Evolutionary conservation across 2,888 invertebrate genomes (phyloP).

Genomic region (Plemyria rubiginata): DNA sequence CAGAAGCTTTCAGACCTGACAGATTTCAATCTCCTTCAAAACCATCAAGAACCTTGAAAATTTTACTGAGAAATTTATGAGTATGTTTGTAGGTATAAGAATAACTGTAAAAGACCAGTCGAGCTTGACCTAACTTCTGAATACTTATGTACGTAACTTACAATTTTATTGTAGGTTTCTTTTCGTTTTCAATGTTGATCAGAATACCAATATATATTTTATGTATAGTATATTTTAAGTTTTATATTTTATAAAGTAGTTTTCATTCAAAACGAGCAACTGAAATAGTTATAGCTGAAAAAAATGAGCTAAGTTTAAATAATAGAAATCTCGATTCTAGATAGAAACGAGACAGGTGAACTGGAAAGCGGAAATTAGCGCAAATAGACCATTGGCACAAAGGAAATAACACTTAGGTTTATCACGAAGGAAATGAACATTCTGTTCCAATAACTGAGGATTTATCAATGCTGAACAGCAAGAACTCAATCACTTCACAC

Average conservation of each 20-base stretch:
- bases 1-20: background rate
- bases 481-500: background rate
- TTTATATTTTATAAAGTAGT: background rate
- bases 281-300: background rate
- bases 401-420: slow-evolving; percentile 63
- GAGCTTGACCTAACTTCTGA: background rate
- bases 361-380: slow-evolving; percentile 65
- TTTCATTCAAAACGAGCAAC: background rate
- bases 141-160: too few species aligned
- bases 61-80: background rate
- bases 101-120: background rate
- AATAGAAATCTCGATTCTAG: slow-evolving; percentile 48
- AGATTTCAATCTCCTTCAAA: background rate
- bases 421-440: slow-evolving; percentile 47
- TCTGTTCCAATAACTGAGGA: slow-evolving; percentile 16
- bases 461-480: slow-evolving; percentile 10
- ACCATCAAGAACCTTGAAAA: background rate
- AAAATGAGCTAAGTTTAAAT: slow-evolving; percentile 17
- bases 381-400: slow-evolving; percentile 69
- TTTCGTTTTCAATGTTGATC: too few species aligned
- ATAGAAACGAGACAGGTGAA: slow-evolving; percentile 48
- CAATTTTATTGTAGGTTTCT: too few species aligned
- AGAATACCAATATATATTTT: too few species aligned
- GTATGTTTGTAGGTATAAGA: background rate
- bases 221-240: too few species aligned